Percentiles rank a stretch among this genome's conserved stretches.
Evolutionary conservation across 2,888 invertebrate genomes (phyloP).

Genomic region (Drosophila robusta): DNA sequence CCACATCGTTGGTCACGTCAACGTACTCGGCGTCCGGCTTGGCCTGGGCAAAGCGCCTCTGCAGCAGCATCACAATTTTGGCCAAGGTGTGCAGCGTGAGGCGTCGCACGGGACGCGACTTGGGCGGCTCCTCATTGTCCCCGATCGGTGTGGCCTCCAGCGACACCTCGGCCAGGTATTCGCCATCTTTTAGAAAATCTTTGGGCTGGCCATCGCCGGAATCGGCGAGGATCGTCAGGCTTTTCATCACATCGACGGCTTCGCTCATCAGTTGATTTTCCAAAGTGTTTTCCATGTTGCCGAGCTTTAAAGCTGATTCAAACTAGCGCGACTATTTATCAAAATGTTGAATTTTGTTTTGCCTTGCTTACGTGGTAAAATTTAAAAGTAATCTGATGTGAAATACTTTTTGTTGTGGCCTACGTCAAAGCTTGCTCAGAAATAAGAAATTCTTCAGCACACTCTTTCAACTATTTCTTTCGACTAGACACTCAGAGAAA

Average conservation of each 20-base stretch:
- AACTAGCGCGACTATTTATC: background rate
- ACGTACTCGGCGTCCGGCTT: conserved; percentile 1
- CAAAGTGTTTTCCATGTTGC: conserved; percentile 12
- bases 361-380: background rate
- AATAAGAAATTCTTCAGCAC: no score
- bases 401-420: background rate
- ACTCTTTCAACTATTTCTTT: no score
- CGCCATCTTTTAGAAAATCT: background rate
- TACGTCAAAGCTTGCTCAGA: conserved; percentile 6
- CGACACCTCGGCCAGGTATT: background rate
- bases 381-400: background rate
- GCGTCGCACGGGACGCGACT: background rate
- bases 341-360: conserved; percentile 23
- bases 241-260: background rate
- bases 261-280: background rate
- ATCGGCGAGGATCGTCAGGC: background rate
- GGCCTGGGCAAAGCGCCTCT: conserved; percentile 13
- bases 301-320: background rate
- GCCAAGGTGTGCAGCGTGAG: conserved; percentile 30
- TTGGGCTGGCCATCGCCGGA: background rate
- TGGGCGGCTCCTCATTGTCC: background rate
- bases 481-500: no score
- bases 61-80: conserved; percentile 33
- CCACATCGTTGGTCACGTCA: conserved; percentile 30
- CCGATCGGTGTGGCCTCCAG: background rate